phyloP scores from a whole-genome alignment of 2,888 invertebrate genomes.

The Rhamphomyia laevipes region DNA sequence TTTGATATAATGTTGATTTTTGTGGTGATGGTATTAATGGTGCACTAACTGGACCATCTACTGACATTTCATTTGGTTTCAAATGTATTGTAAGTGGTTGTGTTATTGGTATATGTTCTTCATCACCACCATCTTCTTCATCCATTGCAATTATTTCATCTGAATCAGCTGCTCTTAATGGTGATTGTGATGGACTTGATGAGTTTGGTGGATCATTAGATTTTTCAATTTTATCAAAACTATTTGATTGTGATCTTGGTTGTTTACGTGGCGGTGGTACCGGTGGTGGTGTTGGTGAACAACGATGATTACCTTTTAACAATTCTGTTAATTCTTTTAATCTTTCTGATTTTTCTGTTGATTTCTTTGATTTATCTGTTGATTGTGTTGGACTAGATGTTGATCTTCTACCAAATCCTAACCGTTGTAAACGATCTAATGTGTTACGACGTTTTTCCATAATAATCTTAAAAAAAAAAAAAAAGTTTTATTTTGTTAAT shows the following conservation, averaged over 20 bases:
- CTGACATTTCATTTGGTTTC: neutral
- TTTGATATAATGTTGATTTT: conserved; percentile 11
- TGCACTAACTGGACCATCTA: conserved; percentile 1
- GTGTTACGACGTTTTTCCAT: conserved; percentile 46
- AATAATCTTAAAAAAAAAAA: conserved; percentile 22
- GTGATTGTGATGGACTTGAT: neutral
- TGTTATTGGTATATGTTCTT: neutral
- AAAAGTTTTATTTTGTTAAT: neutral
- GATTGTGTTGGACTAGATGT: conserved; percentile 20
- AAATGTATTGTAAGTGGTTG: neutral
- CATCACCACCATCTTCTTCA: conserved; percentile 21
- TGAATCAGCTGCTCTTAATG: conserved; percentile 13
- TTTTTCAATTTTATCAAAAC: conserved; percentile 27
- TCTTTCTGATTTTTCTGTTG: conserved; percentile 57
- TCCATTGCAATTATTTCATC: conserved; percentile 25
- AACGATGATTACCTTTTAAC: conserved; percentile 45
- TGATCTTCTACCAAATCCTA: conserved; percentile 51
- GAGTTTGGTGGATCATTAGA: neutral
- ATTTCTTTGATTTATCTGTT: conserved; percentile 23
- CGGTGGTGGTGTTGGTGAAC: conserved; percentile 46
- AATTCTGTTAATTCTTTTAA: conserved; percentile 67
- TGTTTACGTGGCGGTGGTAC: conserved; percentile 44
- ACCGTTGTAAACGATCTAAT: conserved; percentile 72
- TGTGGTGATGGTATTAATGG: conserved; percentile 15
- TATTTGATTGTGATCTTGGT: conserved; percentile 40